Base-by-base conservation (phyloP, 2,797 vertebrate genomes). In the Lutjanus argentimaculatus region DNA sequence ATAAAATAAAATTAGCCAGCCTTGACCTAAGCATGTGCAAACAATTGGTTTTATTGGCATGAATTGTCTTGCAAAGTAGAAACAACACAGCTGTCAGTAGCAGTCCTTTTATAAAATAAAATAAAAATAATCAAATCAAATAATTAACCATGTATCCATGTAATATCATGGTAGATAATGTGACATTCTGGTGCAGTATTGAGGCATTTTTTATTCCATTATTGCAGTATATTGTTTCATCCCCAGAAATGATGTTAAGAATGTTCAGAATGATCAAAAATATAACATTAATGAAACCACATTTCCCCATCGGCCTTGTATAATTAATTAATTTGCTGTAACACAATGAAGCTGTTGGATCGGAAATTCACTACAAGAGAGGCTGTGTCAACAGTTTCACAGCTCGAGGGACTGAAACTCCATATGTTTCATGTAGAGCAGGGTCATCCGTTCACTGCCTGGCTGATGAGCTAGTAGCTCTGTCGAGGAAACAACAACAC, bases 321-420 rank as follows among this genome's bases (percentile, higher is more conserved):
- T 59, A 72, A 79, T 75, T 75, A 76, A 69, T 85, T 42, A 13
- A 83, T 75, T 75, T 66, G 53, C 61, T 73, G 40, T 46, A 69
- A 82, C 43, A 71, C 53, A 82, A 75, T 88, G 76, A 78, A 79
- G 62, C 48, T 45, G 75, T 53, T 69, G 66, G n/a, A 76, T 80
- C 8, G 14, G 13, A 85, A 63, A 67, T 72, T 51, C 59, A 67
- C 70, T 25, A 56, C 53, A 72, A 81, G 69, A 74, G 57, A 86
- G 57, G 72, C 53, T 79, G 56, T n/a, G 70, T 85, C 52, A 53
- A 82, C 58, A 74, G 75, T 63, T 63, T 74, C 42, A 25, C 84
- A 69, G 85, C 84, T 90, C 4, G 4, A 63, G 25, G 74, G 69
- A 72, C 36, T 68, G 46, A 80, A 79, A 69, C 61, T 75, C 75